These are phyloP conservation scores for Nettapus auritus DNA, from an alignment of 2,113 vertebrate species.

Conservation along the genomic window DNA sequence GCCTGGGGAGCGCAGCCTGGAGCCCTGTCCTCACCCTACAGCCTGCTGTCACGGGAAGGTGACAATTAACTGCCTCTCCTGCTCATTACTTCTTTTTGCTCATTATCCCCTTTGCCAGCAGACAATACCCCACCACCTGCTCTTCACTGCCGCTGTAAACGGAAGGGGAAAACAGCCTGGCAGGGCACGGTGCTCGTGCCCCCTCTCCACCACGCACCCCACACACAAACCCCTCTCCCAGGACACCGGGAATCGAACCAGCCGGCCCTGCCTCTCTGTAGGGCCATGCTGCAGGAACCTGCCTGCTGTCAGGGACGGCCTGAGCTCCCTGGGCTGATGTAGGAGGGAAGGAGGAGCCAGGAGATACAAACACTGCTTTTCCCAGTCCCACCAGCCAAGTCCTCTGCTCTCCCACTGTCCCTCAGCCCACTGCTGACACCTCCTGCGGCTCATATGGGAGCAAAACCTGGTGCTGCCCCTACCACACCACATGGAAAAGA, in stretches of 20 bases:
- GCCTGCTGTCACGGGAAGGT: neutral
- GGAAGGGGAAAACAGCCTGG: too few relatives aligned
- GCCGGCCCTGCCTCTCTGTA: neutral
- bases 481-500: fast-evolving
- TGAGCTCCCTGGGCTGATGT: neutral
- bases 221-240: too few relatives aligned
- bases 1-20: fast-evolving
- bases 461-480: fast-evolving
- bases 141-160: too few relatives aligned
- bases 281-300: neutral
- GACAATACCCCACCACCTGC: too few relatives aligned
- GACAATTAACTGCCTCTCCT: neutral
- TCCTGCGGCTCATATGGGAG: neutral
- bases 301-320: neutral
- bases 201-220: too few relatives aligned
- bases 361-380: neutral
- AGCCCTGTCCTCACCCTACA: neutral
- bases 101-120: too few relatives aligned
- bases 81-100: neutral
- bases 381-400: too few relatives aligned
- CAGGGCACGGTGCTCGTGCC: too few relatives aligned
- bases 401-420: too few relatives aligned
- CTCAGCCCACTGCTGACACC: too few relatives aligned
- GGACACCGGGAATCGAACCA: neutral
- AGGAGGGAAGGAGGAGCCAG: neutral